Conservation (phyloP, 1,140 invertebrate species). For the Cherax destructor region DNA sequence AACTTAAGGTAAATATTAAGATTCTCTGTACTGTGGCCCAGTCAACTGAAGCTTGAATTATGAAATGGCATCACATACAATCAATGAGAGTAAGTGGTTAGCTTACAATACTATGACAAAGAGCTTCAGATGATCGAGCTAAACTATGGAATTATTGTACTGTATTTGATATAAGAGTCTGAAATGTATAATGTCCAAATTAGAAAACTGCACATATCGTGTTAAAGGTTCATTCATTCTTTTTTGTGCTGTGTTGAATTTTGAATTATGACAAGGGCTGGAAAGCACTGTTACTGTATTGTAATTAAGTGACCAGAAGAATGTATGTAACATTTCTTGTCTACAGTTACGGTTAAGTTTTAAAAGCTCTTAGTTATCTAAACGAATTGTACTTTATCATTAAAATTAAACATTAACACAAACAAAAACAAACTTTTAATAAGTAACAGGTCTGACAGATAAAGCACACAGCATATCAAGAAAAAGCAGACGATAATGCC, state of each 20-base stretch:
- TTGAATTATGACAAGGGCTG: not conserved
- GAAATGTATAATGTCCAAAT: not conserved
- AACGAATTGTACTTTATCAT: constrained; percentile 44
- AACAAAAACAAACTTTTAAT: not conserved
- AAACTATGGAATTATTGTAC: not conserved
- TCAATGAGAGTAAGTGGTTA: not conserved
- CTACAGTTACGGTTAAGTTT: not conserved
- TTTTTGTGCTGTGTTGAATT: not conserved
- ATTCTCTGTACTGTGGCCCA: not conserved
- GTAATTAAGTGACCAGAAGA: not conserved
- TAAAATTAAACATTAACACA: constrained; percentile 14
- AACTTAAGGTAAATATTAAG: not conserved
- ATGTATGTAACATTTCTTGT: not conserved
- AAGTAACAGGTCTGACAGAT: not conserved
- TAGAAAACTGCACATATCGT: not conserved
- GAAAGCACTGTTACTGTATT: not conserved
- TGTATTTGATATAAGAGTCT: not conserved
- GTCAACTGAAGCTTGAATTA: constrained; percentile 16
- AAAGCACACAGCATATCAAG: not conserved
- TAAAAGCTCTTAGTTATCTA: constrained; percentile 10
- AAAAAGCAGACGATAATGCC: not conserved
- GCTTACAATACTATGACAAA: not conserved
- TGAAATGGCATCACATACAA: not conserved
- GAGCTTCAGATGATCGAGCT: not conserved
- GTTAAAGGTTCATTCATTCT: not conserved